Base-by-base conservation (phyloP, 2,888 invertebrate genomes). In the Elegia similella region DNA sequence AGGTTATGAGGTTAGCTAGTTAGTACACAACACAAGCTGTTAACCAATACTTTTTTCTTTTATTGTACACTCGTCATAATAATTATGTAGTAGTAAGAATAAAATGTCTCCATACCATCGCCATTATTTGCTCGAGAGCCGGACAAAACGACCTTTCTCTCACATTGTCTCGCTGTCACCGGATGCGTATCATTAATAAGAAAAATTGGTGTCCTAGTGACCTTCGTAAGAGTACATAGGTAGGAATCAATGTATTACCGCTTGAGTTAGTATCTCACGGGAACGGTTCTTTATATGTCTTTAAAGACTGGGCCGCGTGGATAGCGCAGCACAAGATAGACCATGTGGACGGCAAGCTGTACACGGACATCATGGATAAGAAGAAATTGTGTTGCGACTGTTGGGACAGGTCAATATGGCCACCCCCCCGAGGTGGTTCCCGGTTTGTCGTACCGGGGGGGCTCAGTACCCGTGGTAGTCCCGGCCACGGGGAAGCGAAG, bases 241-340 rank as follows among this genome's bases (percentile, higher is more conserved):
- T 34, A 8, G 10, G 2, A 8, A 34, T 34, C 10, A 34, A 34
- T 34, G 23, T 23, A 23, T 23, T 5, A 23, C 5, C 23, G 5
- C 23, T 23, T 23, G 23, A 23, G 23, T 23, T 23, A 23, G 23
- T 23, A 3, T 5, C 23, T 23, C n/a, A n/a, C 5, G 23, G 23
- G 23, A 23, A 23, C 23, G 5, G 23, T 23, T 3, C 23, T 23
- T 23, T 23, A 3, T 23, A 23, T 23, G 2, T 5, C 23, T 2
- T 3, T n/a, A 92, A 84, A 54, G 95, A 95, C 43, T 96, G 95
- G 95, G 78, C 93, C 44, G 95, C 96, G 0, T 88, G 96, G 68
- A 94, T 96, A 69, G 93, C 93, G 0, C 96, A 96, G 75, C 96
- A 96, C 75, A 96, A 96, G 86, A 92, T 95, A 78, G 96, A 96